A percentile compares a stretch with the other conserved stretches of the same genome.
These are phyloP conservation scores for Simalia tracyae DNA, from an alignment of 2,797 vertebrate genomes.

Conservation along the genomic window DNA sequence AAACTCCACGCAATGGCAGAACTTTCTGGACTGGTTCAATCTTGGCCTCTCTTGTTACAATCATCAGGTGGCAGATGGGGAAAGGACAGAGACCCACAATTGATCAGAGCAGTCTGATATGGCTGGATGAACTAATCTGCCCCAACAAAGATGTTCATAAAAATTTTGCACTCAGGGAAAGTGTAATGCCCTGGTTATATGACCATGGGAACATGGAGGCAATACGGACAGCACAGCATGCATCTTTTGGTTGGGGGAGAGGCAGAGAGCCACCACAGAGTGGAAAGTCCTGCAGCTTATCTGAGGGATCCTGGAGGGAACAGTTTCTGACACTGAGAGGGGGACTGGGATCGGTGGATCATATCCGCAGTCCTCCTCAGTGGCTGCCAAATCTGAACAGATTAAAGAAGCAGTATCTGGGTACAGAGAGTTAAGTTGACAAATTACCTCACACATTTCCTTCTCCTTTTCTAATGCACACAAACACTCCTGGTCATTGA, in stretches of 20 bases:
- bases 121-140: no score
- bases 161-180: no score
- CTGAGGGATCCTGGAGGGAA: no score
- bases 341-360: not conserved
- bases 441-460: not conserved
- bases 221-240: not conserved
- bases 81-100: no score
- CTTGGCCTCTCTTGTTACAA: not conserved
- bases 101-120: no score
- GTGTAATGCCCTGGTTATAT: no score
- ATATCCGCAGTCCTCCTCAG: not conserved
- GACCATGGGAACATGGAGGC: no score
- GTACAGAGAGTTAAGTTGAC: not conserved
- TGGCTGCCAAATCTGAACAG: not conserved
- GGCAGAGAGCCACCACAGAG: not conserved
- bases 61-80: no score
- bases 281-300: not conserved
- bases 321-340: not conserved
- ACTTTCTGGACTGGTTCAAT: not conserved
- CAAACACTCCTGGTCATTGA: not conserved
- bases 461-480: not conserved
- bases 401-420: not conserved
- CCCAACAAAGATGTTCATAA: no score
- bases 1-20: not conserved
- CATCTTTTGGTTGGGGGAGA: not conserved